These are phyloP conservation scores for Paraplagusia blochii DNA, from an alignment of 2,113 vertebrate genomes.

Conservation along the genomic window DNA sequence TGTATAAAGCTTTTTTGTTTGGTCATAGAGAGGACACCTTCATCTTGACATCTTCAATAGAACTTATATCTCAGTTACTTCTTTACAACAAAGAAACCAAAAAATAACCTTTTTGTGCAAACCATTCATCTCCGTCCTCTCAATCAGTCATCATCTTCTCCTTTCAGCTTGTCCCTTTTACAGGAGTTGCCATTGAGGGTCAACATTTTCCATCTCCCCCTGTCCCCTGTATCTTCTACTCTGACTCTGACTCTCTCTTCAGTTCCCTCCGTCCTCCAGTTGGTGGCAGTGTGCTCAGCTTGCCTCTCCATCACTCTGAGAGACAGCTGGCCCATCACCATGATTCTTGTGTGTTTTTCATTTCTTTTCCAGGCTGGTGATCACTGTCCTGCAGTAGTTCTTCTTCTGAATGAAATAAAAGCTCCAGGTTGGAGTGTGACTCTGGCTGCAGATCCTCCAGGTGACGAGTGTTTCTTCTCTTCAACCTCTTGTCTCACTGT, in stretches of 20 bases:
- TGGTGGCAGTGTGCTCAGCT: slow-evolving; percentile 55
- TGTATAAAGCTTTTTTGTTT: too few species aligned
- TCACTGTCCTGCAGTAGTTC: slow-evolving; percentile 30
- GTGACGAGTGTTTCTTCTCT: slow-evolving; percentile 2
- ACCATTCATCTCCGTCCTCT: too few species aligned
- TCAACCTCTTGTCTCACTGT: slow-evolving; percentile 2
- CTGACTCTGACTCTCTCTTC: background rate
- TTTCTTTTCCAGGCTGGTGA: slow-evolving; percentile 16
- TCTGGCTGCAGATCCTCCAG: background rate
- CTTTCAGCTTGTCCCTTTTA: too few species aligned
- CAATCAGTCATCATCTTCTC: slow-evolving; percentile 12
- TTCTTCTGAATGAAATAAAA: too few species aligned
- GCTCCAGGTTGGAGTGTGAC: slow-evolving; percentile 12
- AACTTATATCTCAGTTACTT: too few species aligned
- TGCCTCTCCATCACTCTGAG: background rate
- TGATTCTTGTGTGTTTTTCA: slow-evolving; percentile 1
- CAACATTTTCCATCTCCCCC: too few species aligned
- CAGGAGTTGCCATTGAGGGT: too few species aligned
- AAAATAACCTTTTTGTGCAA: too few species aligned
- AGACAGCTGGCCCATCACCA: slow-evolving; percentile 3
- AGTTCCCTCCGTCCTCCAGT: slow-evolving; percentile 50
- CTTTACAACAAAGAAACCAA: too few species aligned
- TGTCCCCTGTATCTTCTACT: too few species aligned
- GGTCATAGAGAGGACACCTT: too few species aligned
- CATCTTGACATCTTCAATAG: too few species aligned